Percentiles rank a stretch among this genome's conserved stretches.
Conservation (phyloP, 2,888 invertebrate species). For the Apodemia hepburni region DNA sequence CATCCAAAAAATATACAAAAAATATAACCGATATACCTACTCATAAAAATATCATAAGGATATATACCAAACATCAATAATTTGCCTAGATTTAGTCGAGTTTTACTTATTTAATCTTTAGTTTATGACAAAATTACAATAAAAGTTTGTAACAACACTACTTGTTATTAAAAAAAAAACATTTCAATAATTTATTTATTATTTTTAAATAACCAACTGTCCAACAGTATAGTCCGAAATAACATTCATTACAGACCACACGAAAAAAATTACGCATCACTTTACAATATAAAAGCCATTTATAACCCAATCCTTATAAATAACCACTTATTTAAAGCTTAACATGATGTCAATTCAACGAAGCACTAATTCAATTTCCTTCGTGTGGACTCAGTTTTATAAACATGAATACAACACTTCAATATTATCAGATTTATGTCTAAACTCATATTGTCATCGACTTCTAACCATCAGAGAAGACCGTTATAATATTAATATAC, state of each 20-base stretch:
- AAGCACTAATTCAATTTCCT: constrained; percentile 26
- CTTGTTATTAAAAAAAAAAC: constrained; percentile 6
- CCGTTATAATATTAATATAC: constrained; percentile 25
- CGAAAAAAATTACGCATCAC: constrained; percentile 26
- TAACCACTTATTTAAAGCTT: constrained; percentile 18
- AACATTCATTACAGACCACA: constrained; percentile 25
- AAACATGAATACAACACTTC: constrained; percentile 37
- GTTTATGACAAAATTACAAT: constrained; percentile 3
- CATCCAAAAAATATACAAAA: background rate
- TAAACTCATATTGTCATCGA: constrained; percentile 59
- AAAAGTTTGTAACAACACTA: constrained; percentile 8
- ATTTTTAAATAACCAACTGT: constrained; percentile 16
- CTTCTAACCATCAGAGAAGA: constrained; percentile 48
- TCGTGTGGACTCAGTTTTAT: constrained; percentile 28
- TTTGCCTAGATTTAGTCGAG: background rate
- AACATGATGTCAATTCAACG: constrained; percentile 17
- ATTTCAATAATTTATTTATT: constrained; percentile 3
- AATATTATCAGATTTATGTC: constrained; percentile 46
- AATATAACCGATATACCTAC: background rate
- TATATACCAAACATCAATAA: background rate
- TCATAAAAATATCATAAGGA: background rate
- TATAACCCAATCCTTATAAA: constrained; percentile 15
- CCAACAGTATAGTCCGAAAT: constrained; percentile 31
- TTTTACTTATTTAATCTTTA: background rate
- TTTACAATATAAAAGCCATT: constrained; percentile 17